Evolutionary conservation across 2,797 vertebrate genomes (phyloP).

Genomic region (Sparus aurata): DNA sequence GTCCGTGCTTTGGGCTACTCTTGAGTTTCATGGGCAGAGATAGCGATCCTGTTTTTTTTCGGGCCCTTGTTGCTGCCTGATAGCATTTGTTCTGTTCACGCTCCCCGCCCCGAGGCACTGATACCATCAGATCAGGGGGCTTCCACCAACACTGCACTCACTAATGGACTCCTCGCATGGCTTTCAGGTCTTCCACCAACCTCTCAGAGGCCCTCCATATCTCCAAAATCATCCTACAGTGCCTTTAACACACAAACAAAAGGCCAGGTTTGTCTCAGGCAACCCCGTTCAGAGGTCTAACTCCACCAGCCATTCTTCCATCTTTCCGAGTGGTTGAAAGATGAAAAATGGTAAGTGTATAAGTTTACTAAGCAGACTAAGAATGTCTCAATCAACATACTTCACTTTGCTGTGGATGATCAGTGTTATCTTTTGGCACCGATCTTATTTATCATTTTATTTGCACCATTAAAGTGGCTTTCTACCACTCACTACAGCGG

Average conservation of each 20-base stretch:
- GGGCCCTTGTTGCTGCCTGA: constrained; percentile 41
- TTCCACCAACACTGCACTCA: constrained; percentile 70
- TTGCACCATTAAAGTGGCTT: constrained; percentile 7
- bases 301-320: constrained; percentile 7
- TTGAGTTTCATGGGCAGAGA: constrained; percentile 52
- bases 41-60: constrained; percentile 69
- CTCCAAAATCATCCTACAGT: constrained; percentile 66
- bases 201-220: constrained; percentile 60
- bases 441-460: constrained; percentile 9
- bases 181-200: constrained; percentile 65
- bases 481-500: not conserved
- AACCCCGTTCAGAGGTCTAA: constrained; percentile 19
- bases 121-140: constrained; percentile 79
- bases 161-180: constrained; percentile 75
- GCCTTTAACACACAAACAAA: constrained; percentile 44
- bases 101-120: constrained; percentile 70
- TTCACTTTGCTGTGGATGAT: not conserved
- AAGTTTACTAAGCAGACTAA: not conserved
- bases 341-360: not conserved
- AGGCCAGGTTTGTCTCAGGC: constrained; percentile 31
- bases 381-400: not conserved
- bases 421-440: not conserved
- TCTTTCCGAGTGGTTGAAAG: not conserved
- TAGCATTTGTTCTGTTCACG: constrained; percentile 68
- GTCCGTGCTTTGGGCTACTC: constrained; percentile 64